Evolutionary conservation across 2,888 invertebrate species (phyloP).

Genomic region (Melanchra persicariae): DNA sequence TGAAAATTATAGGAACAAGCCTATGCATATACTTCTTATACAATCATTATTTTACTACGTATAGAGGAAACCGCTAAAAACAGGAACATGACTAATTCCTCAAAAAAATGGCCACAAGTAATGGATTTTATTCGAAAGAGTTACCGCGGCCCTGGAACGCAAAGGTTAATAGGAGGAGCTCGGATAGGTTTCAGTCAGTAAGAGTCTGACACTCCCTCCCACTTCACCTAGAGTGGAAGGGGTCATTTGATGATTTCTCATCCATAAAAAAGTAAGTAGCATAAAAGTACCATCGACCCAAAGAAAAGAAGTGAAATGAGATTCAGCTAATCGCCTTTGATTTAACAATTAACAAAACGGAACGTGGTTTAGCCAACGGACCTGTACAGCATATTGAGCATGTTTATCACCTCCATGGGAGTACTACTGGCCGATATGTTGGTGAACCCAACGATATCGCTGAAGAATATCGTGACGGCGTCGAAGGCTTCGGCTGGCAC

Average conservation of each 20-base stretch:
- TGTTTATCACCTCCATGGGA: slow-evolving; percentile 92
- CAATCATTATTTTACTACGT: not conserved
- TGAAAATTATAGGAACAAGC: too few relatives aligned
- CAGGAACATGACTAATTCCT: not conserved
- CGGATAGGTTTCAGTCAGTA: too few relatives aligned
- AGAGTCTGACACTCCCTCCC: too few relatives aligned
- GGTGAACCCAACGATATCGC: slow-evolving; percentile 93
- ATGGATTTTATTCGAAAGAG: too few relatives aligned
- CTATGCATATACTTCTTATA: not conserved
- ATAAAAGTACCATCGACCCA: not conserved
- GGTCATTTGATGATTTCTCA: too few relatives aligned
- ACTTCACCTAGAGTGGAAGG: too few relatives aligned
- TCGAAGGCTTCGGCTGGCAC: slow-evolving; percentile 93
- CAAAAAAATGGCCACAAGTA: not conserved
- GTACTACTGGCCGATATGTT: slow-evolving; percentile 91
- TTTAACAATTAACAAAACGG: slow-evolving; percentile 41
- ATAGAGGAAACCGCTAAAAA: not conserved
- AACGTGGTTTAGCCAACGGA: slow-evolving; percentile 65
- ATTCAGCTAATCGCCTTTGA: slow-evolving; percentile 4
- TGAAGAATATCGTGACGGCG: slow-evolving; percentile 93
- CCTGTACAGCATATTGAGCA: slow-evolving; percentile 94
- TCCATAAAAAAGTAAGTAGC: too few relatives aligned
- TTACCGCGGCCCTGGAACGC: too few relatives aligned
- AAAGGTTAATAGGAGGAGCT: too few relatives aligned
- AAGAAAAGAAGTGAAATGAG: not conserved